Evolutionary conservation across 2,113 vertebrate genomes (phyloP), one percentile per base, ranked within the genome.

Genomic region (Mustela nigripes): DNA sequence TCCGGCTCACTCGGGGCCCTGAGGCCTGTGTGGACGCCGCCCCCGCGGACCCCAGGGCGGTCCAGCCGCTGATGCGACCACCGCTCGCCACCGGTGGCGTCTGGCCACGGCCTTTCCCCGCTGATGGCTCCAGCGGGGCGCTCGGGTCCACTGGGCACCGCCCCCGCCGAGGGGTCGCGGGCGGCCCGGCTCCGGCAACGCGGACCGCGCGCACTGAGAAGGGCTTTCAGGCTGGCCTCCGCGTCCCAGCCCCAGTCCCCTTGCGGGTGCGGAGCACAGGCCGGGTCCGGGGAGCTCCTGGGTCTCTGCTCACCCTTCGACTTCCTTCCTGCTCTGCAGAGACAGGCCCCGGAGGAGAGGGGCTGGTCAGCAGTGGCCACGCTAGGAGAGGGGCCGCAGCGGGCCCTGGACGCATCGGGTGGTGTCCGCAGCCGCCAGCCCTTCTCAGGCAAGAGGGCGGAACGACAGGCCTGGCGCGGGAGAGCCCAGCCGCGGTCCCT

Each of bases 271-370:
- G 2, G 2, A 8, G 22, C 62, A 11, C 18, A 24, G 42, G 11
- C 16, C 5, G 56, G 12, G 22, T 3, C 28, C 65, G 4, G 7
- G 80, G 4, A 3, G 5, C 9, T 33, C 36, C 15, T 3, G 67
- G 78, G 7, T 33, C 50, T 11, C 33, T 21, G 0, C 11, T 36
- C n/a, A 16, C 36, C 5, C 0, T 36, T 16, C 0, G 26, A 73
- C 11, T 4, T 7, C 4, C 3, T 3, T 42, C 7, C 0, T 14
- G 0, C 14, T 56, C 56, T 16, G 5, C 10, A 1, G 0, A 9
- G 18, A 12, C 11, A 2, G 5, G 7, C 12, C 5, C 8, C 8
- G 56, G 48, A 33, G 12, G 1, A 3, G 26, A 0, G 3, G 0
- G 7, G 22, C 33, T 3, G 16, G 21, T 12, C 0, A 3, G 7